phyloP scores from a whole-genome alignment of 2,797 vertebrate species.

The Glyptemys insculpta region DNA sequence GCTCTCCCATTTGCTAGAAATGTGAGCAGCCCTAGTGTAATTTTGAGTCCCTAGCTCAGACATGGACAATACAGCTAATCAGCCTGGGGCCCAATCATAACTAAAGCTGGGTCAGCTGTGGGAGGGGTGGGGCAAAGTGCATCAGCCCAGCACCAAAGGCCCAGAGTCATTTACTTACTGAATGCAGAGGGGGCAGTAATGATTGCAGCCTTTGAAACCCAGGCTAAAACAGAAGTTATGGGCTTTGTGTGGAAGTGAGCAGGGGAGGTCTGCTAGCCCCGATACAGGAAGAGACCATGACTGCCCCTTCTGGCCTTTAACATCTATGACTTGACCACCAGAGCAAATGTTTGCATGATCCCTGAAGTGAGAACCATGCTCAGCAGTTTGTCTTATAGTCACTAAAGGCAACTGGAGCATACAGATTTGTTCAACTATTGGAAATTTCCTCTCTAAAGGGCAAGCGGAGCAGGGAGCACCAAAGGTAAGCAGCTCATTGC shows the following conservation, averaged over 20 bases:
- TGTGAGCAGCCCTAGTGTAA: no score
- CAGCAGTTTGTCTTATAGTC: not conserved
- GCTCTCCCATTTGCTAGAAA: not conserved
- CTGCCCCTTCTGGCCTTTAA: not conserved
- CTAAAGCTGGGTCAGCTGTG: not conserved
- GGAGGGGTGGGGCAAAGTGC: not conserved
- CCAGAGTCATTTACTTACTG: not conserved
- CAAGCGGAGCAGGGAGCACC: not conserved
- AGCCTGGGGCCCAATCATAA: not conserved
- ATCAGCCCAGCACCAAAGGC: not conserved
- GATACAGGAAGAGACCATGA: not conserved
- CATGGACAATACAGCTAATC: not conserved
- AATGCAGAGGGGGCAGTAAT: not conserved
- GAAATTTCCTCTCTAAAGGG: not conserved
- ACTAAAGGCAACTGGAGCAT: not conserved
- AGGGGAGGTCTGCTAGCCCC: not conserved
- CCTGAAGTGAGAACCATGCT: not conserved
- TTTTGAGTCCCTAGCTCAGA: not conserved
- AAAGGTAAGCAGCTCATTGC: not conserved
- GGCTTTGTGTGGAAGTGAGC: not conserved
- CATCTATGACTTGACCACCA: fast-evolving
- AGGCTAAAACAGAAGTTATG: not conserved
- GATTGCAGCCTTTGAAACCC: no score
- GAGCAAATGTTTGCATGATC: not conserved
- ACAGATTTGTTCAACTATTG: not conserved